Base-by-base conservation (phyloP, 2,797 vertebrate species). In the Amniataba percoides region DNA sequence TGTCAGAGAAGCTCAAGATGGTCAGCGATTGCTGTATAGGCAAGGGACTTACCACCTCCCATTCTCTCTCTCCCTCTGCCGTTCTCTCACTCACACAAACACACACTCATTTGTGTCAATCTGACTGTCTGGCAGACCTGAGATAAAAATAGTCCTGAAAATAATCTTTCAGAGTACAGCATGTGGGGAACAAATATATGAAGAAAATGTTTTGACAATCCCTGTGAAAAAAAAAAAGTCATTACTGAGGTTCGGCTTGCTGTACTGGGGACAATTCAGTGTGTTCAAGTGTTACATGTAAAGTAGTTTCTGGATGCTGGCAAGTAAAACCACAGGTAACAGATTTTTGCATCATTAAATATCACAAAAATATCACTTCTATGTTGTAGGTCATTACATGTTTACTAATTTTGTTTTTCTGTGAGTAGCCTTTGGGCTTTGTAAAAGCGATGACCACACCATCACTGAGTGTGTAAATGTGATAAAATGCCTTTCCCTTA, bases 1-100 rank as follows among this genome's bases (percentile, higher is more conserved):
- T 96, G 95, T 93, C 93, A 95, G 71, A 84, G 69, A 71, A 82
- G 88, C 90, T 90, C 89, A 87, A 94, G 89, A 93, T 77, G 91
- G 78, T 94, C 89, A 92, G 84, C 78, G 88, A 93, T 91, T 80
- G 91, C 89, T 83, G 78, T 85, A 79, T 81, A 71, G 83, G 72
- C 82, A 58, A 81, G 82, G 78, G 89, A 85, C 63, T 84, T 77
- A 21, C 73, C 52, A 69, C 60, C 78, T 59, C 64, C 53, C 52
- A 34, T 66, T 72, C 67, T 75, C 71, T 73, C 42, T 76, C 45
- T 73, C 42, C 74, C 45, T 65, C 19, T 19, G 4, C 65, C 51
- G 64, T 57, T 67, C 51, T 55, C 67, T 64, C 52, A 40, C 67
- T 65, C 77, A 67, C 79, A 84, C 75, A 79, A 67, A 78, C 62